Base-by-base conservation (phyloP, 2,113 vertebrate genomes). In the Gasterosteus aculeatus region DNA sequence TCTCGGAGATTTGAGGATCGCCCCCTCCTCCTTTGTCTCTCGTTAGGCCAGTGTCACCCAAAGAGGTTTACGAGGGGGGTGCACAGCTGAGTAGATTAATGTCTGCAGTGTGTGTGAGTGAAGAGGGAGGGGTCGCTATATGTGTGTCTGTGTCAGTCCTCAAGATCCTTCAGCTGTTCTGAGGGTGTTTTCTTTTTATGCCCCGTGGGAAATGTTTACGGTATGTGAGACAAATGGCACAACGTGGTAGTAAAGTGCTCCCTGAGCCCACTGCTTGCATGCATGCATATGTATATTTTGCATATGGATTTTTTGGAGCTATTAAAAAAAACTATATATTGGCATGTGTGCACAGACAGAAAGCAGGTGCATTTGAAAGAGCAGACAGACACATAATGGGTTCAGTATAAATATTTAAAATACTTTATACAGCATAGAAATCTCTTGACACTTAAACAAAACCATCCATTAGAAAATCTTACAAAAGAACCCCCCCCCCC, bases 371-470 rank as follows among this genome's bases (percentile, higher is more conserved):
- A 29, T 56, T 68, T 69, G 11, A 90, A 91, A 54, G 56, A 90
- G 54, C 75, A 89, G 77, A 78, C 85, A 87, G 85, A 90, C 73
- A 78, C 85, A 80, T 81, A 60, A 81, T 85, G 65, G 66, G 64
- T 90, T 93, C 72, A 75, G 77, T 93, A 93, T 93, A 94, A 93
- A 94, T 94, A 93, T 94, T 93, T 92, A 87, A 94, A 94, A 93
- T 94, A 89, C 85, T 93, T 91, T 91, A 92, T 92, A 95, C 93
- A 94, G 89, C 87, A 92, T 94, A 95, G 89, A 94, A 95, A 94
- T 94, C 93, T 94, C 90, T 92, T 60, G 68, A 89, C 90, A 92
- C 86, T 77, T 87, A 75, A 87, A 85, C 84, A 92, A 92, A 93
- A 83, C 80, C 84, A 59, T 87, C 84, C 79, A 59, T 87, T 93